Percentiles rank a stretch among this genome's conserved stretches.
Evolutionary conservation across 2,113 vertebrate genomes (phyloP).

Genomic region (Varanus salvator): DNA sequence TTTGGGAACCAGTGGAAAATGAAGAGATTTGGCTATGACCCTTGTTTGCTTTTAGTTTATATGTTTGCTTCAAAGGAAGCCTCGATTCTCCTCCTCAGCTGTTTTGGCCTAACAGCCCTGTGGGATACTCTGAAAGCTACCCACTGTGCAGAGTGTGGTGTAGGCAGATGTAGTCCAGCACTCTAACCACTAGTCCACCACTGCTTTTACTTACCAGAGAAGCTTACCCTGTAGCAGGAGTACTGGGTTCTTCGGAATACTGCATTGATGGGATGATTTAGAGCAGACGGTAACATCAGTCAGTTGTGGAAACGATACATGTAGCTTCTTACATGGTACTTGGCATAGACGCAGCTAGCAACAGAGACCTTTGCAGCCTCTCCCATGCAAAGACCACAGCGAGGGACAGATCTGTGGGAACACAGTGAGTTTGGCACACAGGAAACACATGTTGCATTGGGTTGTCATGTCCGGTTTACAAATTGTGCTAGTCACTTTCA

Average conservation of each 20-base stretch:
- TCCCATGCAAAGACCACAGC: background rate
- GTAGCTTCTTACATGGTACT: rapidly evolving
- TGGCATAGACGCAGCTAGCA: background rate
- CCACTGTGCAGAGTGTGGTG: too few species aligned
- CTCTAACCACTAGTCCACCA: too few species aligned
- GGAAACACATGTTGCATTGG: background rate
- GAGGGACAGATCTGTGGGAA: background rate
- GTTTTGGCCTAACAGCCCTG: too few species aligned
- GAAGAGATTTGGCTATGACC: background rate
- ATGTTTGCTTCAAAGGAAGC: too few species aligned
- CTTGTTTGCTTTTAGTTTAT: background rate
- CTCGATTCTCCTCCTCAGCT: too few species aligned
- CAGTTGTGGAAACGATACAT: background rate
- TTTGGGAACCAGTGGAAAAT: background rate
- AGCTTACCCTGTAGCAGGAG: background rate
- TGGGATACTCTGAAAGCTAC: too few species aligned
- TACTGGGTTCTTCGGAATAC: background rate
- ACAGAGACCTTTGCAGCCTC: too few species aligned
- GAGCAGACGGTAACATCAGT: background rate
- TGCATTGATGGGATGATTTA: background rate
- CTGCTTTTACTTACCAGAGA: background rate
- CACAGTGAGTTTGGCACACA: too few species aligned
- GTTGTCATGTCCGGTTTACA: too few species aligned
- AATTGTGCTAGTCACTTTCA: background rate
- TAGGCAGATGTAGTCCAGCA: too few species aligned